phyloP scores from a whole-genome alignment of 2,888 invertebrate species.

The Phaedon cochleariae region DNA sequence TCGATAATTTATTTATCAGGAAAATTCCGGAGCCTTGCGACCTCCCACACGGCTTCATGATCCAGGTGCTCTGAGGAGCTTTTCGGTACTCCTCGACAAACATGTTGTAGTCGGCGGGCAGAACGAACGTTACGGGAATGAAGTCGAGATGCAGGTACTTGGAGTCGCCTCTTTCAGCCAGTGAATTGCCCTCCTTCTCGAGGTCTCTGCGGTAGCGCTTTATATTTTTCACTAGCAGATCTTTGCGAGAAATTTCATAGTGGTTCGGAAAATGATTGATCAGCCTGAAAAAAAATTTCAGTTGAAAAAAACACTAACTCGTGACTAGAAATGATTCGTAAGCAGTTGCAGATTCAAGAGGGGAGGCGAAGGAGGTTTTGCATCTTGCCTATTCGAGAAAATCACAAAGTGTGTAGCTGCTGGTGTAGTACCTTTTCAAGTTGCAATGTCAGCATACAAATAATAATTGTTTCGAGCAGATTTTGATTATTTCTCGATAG shows the following conservation, averaged over 20 bases:
- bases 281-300: slow-evolving; percentile 66
- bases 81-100: slow-evolving; percentile 96
- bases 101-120: slow-evolving; percentile 96
- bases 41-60: slow-evolving; percentile 96
- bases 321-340: too few relatives aligned
- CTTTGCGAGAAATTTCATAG: slow-evolving; percentile 94
- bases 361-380: too few relatives aligned
- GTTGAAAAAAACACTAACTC: not conserved
- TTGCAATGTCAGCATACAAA: too few relatives aligned
- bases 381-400: too few relatives aligned
- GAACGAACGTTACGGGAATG: slow-evolving; percentile 91
- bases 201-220: slow-evolving; percentile 92
- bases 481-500: too few relatives aligned
- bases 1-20: slow-evolving; percentile 93
- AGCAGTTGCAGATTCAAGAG: too few relatives aligned
- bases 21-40: slow-evolving; percentile 96
- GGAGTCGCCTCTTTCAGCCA: slow-evolving; percentile 84
- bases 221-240: slow-evolving; percentile 94
- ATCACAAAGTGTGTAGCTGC: too few relatives aligned
- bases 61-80: slow-evolving; percentile 95
- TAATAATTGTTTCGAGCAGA: too few relatives aligned
- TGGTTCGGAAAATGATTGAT: slow-evolving; percentile 98
- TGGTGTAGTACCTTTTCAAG: too few relatives aligned
- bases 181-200: slow-evolving; percentile 86
- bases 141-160: slow-evolving; percentile 88